Conservation (phyloP, 1,140 invertebrate species). For the Bombus huntii region DNA sequence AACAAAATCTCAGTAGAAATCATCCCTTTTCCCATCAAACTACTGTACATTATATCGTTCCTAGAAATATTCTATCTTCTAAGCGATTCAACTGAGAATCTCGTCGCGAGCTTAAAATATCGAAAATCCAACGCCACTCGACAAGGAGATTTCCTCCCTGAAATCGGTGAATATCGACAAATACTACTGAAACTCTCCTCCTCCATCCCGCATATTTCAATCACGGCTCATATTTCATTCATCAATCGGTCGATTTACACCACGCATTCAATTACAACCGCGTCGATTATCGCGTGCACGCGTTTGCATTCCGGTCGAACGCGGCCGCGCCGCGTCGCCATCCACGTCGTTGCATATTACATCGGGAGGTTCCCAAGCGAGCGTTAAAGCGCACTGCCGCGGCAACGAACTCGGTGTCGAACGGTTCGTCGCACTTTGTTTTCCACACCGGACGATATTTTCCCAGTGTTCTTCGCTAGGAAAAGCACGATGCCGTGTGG, state of each 20-base stretch:
- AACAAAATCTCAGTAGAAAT: neutral
- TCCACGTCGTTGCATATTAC: slow-evolving; percentile 35
- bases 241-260: slow-evolving; percentile 33
- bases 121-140: no score
- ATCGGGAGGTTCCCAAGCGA: slow-evolving; percentile 1
- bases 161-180: neutral
- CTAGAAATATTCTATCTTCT: no score
- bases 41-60: no score
- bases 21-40: no score
- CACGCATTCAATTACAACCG: slow-evolving; percentile 32
- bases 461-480: neutral
- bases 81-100: no score
- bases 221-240: slow-evolving; percentile 7
- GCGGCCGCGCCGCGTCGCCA: neutral
- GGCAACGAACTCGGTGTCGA: slow-evolving; percentile 5
- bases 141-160: neutral
- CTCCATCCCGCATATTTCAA: neutral
- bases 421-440: slow-evolving; percentile 1
- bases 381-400: slow-evolving; percentile 21
- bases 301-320: slow-evolving; percentile 26
- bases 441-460: neutral
- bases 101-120: no score
- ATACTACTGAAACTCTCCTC: neutral
- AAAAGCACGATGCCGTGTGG: neutral
- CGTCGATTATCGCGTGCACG: slow-evolving; percentile 18